Base-by-base conservation (phyloP, 2,888 invertebrate genomes). In the Serripes groenlandicus region DNA sequence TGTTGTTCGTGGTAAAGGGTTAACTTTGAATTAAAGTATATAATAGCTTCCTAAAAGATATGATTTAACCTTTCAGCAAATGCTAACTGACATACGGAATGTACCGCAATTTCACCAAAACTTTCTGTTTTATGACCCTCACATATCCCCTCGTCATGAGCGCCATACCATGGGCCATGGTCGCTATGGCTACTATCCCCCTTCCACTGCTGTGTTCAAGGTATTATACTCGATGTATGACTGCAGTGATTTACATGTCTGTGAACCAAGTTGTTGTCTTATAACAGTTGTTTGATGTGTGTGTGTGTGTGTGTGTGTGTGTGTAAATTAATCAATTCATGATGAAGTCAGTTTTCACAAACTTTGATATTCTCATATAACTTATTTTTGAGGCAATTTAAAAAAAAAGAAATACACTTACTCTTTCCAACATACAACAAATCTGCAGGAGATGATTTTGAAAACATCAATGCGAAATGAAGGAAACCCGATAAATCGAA, bases 131-230 rank as follows among this genome's bases (percentile, higher is more conserved):
- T 86, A 86, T 66, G 81, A 83, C 23, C 86, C 86, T 28, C 58
- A 81, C 35, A 75, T 28, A 32, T 86, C 83, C 35, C 76, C 81
- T 23, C 78, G 78, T 26, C 78, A 78, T 60, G 75, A 68, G 18
- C 26, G 32, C 35, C 60, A 54, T 37, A 37, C 74, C 37, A 35
- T 75, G 58, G 54, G 49, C 21, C 64, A 70, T 69, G 42, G 66
- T 66, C 28, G 28, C 42, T 78, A 79, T 75, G 66, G 69, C n/a
- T 84, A 84, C 62, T 71, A 71, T 15, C 84, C 78, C 81, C 78
- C 80, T 64, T 71, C 86, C 66, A 77, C 78, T 71, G 78, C 83
- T 58, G 86, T 86, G 76, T 86, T 86, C 81, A 86, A 86, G 86
- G 86, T 86, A 86, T 62, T 35, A 35, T 11, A 18, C 71, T 30